These are phyloP conservation scores for Cantharis rufa DNA, from an alignment of 2,888 invertebrate species.

Conservation along the genomic window DNA sequence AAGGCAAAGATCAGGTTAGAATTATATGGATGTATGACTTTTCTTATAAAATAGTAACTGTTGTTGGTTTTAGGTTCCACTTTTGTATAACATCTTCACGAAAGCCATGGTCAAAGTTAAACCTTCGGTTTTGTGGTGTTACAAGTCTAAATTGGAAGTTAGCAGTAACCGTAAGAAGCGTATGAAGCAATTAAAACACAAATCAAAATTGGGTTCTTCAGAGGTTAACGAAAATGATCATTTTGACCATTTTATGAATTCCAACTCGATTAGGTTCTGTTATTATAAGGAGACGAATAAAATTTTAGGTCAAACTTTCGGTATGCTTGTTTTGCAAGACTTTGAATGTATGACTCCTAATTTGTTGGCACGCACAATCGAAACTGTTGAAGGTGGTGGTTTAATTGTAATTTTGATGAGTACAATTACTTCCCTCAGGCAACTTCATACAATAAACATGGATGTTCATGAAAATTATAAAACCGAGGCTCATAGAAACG, in stretches of 20 bases:
- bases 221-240: constrained; percentile 93
- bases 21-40: background rate
- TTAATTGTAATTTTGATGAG: constrained; percentile 88
- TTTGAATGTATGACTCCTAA: constrained; percentile 95
- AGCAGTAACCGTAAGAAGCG: constrained; percentile 87
- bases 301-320: constrained; percentile 94
- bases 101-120: constrained; percentile 92
- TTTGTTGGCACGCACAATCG: constrained; percentile 91
- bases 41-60: constrained; percentile 3
- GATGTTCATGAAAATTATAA: constrained; percentile 95
- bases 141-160: constrained; percentile 77
- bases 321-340: constrained; percentile 82
- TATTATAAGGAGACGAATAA: constrained; percentile 98
- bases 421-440: constrained; percentile 84
- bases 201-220: constrained; percentile 85
- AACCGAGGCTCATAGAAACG: constrained; percentile 91
- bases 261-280: constrained; percentile 95
- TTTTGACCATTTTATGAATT: constrained; percentile 93
- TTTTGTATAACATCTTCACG: constrained; percentile 95
- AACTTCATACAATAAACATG: constrained; percentile 96
- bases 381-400: constrained; percentile 89
- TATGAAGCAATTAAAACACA: constrained; percentile 79
- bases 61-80: constrained; percentile 76
- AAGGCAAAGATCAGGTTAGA: constrained; percentile 85
- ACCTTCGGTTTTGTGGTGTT: constrained; percentile 97